These are phyloP conservation scores for Micrasema longulum DNA, from an alignment of 1,140 invertebrate genomes.

Conservation along the genomic window DNA sequence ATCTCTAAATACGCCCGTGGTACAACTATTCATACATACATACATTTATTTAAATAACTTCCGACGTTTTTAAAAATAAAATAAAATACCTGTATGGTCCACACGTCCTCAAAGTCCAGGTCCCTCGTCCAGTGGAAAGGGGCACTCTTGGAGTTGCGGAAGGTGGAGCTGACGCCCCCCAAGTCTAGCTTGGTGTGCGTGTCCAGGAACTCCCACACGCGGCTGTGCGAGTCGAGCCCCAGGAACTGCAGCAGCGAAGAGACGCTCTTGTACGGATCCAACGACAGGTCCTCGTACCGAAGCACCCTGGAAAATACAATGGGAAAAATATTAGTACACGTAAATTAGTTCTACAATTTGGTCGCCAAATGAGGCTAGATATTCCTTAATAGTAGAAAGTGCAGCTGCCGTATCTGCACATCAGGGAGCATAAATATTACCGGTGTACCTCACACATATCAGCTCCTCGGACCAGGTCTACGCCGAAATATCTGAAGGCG, in stretches of 20 bases:
- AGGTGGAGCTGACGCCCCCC: slow-evolving; percentile 86
- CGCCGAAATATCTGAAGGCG: too few species aligned
- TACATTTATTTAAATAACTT: neutral
- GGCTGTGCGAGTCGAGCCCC: slow-evolving; percentile 76
- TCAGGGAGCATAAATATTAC: too few species aligned
- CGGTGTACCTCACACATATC: too few species aligned
- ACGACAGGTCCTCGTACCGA: slow-evolving; percentile 87
- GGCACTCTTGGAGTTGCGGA: slow-evolving; percentile 82
- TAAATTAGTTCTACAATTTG: too few species aligned
- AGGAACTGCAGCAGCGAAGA: slow-evolving; percentile 83
- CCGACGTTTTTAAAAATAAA: neutral
- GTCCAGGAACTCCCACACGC: slow-evolving; percentile 80
- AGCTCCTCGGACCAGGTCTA: too few species aligned
- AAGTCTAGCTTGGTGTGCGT: slow-evolving; percentile 84
- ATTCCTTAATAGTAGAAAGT: too few species aligned
- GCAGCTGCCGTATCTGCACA: too few species aligned
- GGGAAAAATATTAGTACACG: too few species aligned
- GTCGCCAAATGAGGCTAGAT: too few species aligned
- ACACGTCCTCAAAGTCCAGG: slow-evolving; percentile 77
- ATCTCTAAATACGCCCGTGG: too few species aligned
- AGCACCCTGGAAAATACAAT: slow-evolving; percentile 73
- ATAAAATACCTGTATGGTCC: slow-evolving; percentile 70
- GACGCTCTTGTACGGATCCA: slow-evolving; percentile 78
- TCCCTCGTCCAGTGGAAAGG: slow-evolving; percentile 88
- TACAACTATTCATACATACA: too few species aligned